A percentile compares a stretch with the other conserved stretches of the same genome.
phyloP scores from a whole-genome alignment of 2,797 vertebrate species.

The Diglossa cyanea region DNA sequence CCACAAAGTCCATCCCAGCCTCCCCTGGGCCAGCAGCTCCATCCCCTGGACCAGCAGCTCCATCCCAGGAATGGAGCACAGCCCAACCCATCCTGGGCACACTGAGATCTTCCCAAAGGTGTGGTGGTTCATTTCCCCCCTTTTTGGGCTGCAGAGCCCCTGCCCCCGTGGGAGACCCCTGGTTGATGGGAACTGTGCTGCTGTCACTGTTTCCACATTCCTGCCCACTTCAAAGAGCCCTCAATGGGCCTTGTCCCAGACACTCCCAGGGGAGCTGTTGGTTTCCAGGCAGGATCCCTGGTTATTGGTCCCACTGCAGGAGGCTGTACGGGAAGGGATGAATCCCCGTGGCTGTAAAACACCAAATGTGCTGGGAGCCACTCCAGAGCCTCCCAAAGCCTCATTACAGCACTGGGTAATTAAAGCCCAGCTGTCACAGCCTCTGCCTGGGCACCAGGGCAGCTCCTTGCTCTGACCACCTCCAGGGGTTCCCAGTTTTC shows the following conservation, averaged over 20 bases:
- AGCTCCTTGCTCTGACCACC: not conserved
- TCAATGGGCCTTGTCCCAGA: not conserved
- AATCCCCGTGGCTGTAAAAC: not conserved
- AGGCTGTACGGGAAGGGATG: not conserved
- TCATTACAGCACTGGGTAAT: not conserved
- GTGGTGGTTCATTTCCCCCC: not conserved
- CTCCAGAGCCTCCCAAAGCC: not conserved
- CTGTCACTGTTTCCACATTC: conserved; percentile 40
- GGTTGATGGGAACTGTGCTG: not conserved
- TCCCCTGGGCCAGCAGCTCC: too few species aligned
- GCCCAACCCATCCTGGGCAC: not conserved
- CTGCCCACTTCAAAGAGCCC: not conserved
- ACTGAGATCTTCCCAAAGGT: not conserved
- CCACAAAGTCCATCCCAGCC: too few species aligned
- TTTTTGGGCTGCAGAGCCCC: not conserved
- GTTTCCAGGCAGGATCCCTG: not conserved
- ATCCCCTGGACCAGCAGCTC: not conserved
- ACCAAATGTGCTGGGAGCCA: not conserved
- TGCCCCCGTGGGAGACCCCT: not conserved
- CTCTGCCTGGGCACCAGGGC: not conserved
- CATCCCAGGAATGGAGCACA: not conserved
- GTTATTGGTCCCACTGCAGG: not conserved
- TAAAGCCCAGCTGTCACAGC: not conserved
- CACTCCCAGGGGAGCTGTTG: not conserved
- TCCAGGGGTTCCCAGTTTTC: not conserved